Evolutionary conservation across 92 coral and sea anemone genomes (phyloP), one percentile per base, ranked within the genome.

Genomic region (Porites lobata): DNA sequence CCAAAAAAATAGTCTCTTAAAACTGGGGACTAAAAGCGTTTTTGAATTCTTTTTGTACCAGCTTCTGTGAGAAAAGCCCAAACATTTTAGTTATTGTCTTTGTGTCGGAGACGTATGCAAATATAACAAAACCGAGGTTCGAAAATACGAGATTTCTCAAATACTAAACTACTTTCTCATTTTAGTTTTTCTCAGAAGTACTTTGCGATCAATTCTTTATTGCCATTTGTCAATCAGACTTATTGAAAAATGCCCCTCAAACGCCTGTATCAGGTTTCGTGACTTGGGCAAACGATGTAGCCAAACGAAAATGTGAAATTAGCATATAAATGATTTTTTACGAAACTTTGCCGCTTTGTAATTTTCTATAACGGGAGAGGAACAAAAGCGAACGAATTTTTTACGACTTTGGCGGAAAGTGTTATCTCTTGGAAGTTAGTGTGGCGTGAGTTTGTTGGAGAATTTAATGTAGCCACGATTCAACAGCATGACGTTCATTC

Each of bases 51-150:
- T 66, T 61, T 58, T 82, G 67, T 62, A 50, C 71, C 87, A 72
- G 79, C 87, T 43, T 32, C 47, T 43, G 32, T 72, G 32, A 21
- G 29, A 8, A 26, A 54, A 94, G 86, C 82, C 91, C 79, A 85
- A 91, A 93, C 94, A 95, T 92, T 86, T 87, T 93, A 50, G 17
- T 80, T 74, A 93, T 93, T 93, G 98, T 95, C 90, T 88, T 81
- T 47, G 79, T 84, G 95, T 89, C 94, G 93, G 80, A 81, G 76
- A 82, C 86, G 85, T 95, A 95, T 95, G 98, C 96, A 84, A 95
- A 95, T 95, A 81, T 21, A 65, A 65, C 72, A 52, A 78, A 69
- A 77, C 57, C 70, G 73, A 82, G 43, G 52, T 21, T 61, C 61
- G 47, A 84, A 62, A 59, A 84, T 21, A 65, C 63, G 50, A 50